Evolutionary conservation across 2,888 invertebrate species (phyloP), one percentile per base, ranked within the genome.

Genomic region (Mimumesa dahlbomi): DNA sequence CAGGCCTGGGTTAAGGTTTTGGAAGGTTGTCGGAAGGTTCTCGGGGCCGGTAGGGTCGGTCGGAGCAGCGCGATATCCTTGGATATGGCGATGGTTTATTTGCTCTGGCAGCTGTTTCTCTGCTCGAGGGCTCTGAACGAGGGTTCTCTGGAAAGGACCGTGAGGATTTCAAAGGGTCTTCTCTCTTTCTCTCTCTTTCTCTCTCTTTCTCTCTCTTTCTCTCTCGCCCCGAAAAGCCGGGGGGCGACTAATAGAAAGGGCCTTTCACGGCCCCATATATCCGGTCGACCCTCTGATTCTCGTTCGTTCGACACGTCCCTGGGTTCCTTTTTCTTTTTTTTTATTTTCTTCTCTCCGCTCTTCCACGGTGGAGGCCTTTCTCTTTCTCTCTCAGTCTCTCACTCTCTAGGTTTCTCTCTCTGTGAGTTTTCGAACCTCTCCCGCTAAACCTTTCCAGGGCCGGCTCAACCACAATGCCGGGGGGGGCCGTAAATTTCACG

Each of bases 41-140:
- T n/a, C n/a, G n/a, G n/a, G 49, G 50, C 11, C 34, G 50, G 7
- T 59, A 52, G 50, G 61, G 53, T 46, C 61, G 57, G 62, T 36
- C 57, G n/a, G n/a, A n/a, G n/a, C n/a, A n/a, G n/a, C 56, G 13
- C 61, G 62, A 75, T 77, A 79, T 75, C 77, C 73, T 71, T 59
- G 72, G 73, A 56, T 74, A n/a, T n/a, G n/a, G n/a, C n/a, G 73
- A 66, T 67, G 74, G 83, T 84, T 84, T 85, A 85, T 85, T 85
- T 85, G 81, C 83, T 78, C 76, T 57, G 62, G 84, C 85, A 85
- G 85, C 84, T 85, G 85, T 83, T 79, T 73, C 79, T 61, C 64
- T 50, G 65, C 65, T 71, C 62, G 54, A 69, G 72, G 75, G 68
- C 42, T 64, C 58, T 29, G 48, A 54, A 53, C 66, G 77, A 75